phyloP scores from a whole-genome alignment of 2,113 vertebrate genomes.

The Urocitellus parryii region DNA sequence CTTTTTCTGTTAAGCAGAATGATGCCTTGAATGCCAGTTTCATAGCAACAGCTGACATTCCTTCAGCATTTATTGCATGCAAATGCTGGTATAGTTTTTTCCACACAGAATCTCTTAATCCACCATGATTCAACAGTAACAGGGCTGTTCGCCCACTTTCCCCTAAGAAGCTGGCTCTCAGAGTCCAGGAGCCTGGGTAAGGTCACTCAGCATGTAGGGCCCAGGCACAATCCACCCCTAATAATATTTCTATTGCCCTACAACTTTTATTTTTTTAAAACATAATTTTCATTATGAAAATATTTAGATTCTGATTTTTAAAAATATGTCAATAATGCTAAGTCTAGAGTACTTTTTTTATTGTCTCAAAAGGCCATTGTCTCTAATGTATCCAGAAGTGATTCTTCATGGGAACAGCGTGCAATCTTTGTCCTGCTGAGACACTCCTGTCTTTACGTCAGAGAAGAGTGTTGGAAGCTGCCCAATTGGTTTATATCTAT shows the following conservation, averaged over 20 bases:
- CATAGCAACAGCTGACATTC: background rate
- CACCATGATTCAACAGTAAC: background rate
- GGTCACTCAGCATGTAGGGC: background rate
- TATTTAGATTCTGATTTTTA: background rate
- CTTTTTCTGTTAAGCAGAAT: background rate
- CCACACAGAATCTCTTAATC: background rate
- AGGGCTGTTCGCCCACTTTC: background rate
- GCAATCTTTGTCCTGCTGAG: background rate
- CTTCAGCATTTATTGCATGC: background rate
- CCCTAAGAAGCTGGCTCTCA: background rate
- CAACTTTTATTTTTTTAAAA: background rate
- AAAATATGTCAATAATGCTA: slow-evolving; percentile 28
- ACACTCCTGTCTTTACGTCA: background rate
- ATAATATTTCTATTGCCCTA: background rate
- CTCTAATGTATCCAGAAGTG: background rate
- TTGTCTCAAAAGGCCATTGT: slow-evolving; percentile 25
- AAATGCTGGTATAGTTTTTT: background rate
- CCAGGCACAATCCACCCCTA: background rate
- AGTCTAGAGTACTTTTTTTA: background rate
- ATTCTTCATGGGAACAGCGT: background rate
- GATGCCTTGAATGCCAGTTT: background rate
- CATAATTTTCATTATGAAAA: background rate
- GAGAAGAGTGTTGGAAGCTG: background rate
- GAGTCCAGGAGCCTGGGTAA: background rate
- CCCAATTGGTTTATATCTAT: background rate